A percentile compares a stretch with the other conserved stretches of the same genome.
phyloP scores from a whole-genome alignment of 2,888 invertebrate genomes.

The Dynastes maya region DNA sequence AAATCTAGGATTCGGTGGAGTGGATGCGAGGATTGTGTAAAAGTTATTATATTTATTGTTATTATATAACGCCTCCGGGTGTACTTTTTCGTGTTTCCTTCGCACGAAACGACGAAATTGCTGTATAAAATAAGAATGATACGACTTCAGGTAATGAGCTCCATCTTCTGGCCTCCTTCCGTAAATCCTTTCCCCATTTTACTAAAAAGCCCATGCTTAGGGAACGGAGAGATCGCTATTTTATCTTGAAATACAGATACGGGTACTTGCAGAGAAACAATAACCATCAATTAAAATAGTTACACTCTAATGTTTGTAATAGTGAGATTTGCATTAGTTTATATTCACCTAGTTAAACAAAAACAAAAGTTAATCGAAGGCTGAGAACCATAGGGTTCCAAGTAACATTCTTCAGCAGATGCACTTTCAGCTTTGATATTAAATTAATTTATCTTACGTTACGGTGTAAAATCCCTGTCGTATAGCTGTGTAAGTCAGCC shows the following conservation, averaged over 20 bases:
- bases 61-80: slow-evolving; percentile 42
- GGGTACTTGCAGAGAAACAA: not conserved
- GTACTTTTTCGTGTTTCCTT: slow-evolving; percentile 32
- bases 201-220: not conserved
- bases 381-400: too few species aligned
- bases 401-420: too few species aligned
- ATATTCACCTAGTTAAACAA: too few species aligned
- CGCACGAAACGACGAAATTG: slow-evolving; percentile 36
- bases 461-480: too few species aligned
- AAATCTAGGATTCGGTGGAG: slow-evolving; percentile 37
- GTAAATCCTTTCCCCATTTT: slow-evolving; percentile 31
- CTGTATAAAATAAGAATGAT: slow-evolving; percentile 46
- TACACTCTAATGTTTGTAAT: too few species aligned
- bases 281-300: too few species aligned
- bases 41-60: slow-evolving; percentile 46
- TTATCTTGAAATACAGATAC: not conserved
- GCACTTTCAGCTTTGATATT: too few species aligned
- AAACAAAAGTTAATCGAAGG: too few species aligned
- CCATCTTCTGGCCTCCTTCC: slow-evolving; percentile 20
- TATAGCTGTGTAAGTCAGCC: too few species aligned
- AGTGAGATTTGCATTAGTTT: too few species aligned
- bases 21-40: slow-evolving; percentile 28
- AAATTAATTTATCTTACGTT: too few species aligned
- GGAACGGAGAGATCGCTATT: not conserved
- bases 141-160: slow-evolving; percentile 43